Conservation (phyloP, 2,113 vertebrate genomes). For the Esox niger region DNA sequence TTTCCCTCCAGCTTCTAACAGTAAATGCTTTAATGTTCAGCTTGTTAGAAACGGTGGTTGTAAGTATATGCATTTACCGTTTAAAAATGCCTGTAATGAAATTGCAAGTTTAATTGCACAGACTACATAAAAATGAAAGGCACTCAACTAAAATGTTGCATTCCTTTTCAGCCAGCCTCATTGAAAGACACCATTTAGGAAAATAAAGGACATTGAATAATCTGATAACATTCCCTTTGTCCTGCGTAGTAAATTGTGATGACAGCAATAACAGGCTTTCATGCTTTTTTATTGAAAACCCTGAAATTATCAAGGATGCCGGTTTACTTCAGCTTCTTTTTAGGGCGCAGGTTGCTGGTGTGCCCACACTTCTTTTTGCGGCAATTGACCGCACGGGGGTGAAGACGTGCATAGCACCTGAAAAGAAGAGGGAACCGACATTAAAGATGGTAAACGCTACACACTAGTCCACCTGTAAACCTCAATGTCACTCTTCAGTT, state of each 20-base stretch:
- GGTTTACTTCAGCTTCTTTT: constrained; percentile 97
- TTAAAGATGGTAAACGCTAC: too few species aligned
- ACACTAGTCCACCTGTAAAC: too few species aligned
- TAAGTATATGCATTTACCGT: constrained; percentile 19
- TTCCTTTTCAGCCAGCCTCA: constrained; percentile 44
- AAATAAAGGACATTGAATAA: neutral
- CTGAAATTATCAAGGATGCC: too few species aligned
- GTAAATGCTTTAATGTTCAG: too few species aligned
- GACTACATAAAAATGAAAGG: neutral
- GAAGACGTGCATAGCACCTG: constrained; percentile 93
- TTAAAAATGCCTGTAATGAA: neutral
- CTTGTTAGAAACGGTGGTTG: too few species aligned
- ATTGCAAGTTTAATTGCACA: constrained; percentile 4
- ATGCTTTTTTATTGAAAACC: too few species aligned
- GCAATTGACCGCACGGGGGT: constrained; percentile 94
- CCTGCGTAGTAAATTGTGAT: neutral
- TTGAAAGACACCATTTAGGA: constrained; percentile 18
- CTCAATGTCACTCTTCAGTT: neutral
- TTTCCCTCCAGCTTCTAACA: neutral
- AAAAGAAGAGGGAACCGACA: neutral
- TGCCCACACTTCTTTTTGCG: constrained; percentile 98
- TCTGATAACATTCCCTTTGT: neutral
- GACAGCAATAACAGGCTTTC: neutral
- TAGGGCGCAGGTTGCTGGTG: constrained; percentile 97
- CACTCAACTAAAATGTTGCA: constrained; percentile 8